Evolutionary conservation across 2,113 vertebrate species (phyloP).

Genomic region (Aegithalos caudatus): DNA sequence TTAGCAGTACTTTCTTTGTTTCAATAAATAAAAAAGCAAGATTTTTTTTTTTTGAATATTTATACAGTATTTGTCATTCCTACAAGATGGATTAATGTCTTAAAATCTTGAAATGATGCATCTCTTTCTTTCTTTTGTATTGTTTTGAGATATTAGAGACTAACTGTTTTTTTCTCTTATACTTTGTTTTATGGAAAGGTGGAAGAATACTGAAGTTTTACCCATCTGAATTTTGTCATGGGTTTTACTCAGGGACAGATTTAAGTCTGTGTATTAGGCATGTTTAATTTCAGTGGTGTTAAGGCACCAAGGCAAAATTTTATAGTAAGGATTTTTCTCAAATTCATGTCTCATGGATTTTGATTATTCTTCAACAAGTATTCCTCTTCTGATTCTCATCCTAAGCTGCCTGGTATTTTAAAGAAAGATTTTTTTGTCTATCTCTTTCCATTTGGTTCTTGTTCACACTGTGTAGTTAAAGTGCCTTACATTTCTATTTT

Average conservation of each 20-base stretch:
- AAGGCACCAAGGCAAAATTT: background rate
- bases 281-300: background rate
- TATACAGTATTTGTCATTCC: background rate
- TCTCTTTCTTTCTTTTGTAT: background rate
- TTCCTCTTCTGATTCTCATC: background rate
- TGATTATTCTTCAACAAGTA: background rate
- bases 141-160: background rate
- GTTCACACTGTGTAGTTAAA: background rate
- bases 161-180: background rate
- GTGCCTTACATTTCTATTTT: background rate
- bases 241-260: background rate
- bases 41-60: background rate
- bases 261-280: background rate
- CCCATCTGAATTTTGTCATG: background rate
- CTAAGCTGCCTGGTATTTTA: background rate
- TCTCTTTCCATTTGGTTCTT: background rate
- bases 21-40: background rate
- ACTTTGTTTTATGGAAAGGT: background rate
- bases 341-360: background rate
- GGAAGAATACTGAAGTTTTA: background rate
- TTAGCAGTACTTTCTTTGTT: background rate
- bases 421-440: background rate
- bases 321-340: background rate
- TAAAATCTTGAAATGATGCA: background rate
- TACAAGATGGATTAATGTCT: background rate